These are phyloP conservation scores for Teinopalpus imperialis DNA, from an alignment of 2,888 invertebrate species.

Conservation along the genomic window DNA sequence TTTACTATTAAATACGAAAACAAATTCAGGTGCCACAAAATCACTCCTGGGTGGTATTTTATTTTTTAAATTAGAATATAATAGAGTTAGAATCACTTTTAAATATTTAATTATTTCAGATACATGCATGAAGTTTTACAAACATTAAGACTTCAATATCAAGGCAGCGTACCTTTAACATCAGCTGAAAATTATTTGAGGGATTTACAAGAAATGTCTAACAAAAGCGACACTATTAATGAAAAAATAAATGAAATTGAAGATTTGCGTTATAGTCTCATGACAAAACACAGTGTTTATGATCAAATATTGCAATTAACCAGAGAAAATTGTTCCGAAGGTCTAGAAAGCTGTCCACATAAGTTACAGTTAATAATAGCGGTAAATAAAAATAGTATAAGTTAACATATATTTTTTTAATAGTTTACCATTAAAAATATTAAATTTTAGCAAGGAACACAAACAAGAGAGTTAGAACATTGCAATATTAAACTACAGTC, in stretches of 20 bases:
- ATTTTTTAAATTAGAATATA: too few relatives aligned
- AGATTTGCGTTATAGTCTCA: slow-evolving; percentile 54
- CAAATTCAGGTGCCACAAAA: slow-evolving; percentile 72
- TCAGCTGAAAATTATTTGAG: slow-evolving; percentile 63
- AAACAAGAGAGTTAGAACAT: slow-evolving; percentile 54
- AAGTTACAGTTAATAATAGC: slow-evolving; percentile 53
- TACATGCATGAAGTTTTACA: slow-evolving; percentile 64
- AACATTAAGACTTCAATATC: slow-evolving; percentile 65
- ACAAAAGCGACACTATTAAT: slow-evolving; percentile 50
- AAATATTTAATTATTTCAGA: slow-evolving; percentile 42
- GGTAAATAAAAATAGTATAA: slow-evolving; percentile 45
- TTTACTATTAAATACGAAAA: slow-evolving; percentile 59
- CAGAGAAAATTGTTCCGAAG: slow-evolving; percentile 54
- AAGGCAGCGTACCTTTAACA: slow-evolving; percentile 60
- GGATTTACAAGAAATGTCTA: slow-evolving; percentile 51
- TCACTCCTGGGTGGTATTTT: too few relatives aligned
- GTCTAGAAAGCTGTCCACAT: slow-evolving; percentile 59
- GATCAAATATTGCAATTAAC: slow-evolving; percentile 62
- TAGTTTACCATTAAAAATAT: not conserved
- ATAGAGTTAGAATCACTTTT: too few relatives aligned
- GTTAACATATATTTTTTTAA: slow-evolving; percentile 18
- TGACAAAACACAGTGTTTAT: slow-evolving; percentile 62
- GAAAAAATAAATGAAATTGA: slow-evolving; percentile 64
- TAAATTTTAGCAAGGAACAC: slow-evolving; percentile 51
- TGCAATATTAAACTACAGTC: slow-evolving; percentile 50